phyloP scores from a whole-genome alignment of 1,140 invertebrate species.

The Brachystomella parvula region DNA sequence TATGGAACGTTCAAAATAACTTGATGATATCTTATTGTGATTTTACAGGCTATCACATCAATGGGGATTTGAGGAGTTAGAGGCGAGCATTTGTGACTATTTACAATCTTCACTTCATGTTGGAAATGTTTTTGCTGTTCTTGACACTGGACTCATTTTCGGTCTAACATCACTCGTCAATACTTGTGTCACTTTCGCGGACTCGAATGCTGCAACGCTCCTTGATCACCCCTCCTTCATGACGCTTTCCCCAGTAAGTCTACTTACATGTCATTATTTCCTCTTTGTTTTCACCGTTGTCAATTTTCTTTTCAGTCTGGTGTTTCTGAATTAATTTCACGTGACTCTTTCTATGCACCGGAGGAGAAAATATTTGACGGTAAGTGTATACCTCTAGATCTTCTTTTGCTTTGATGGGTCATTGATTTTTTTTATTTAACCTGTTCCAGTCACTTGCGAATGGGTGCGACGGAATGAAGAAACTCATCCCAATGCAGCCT shows the following conservation, averaged over 20 bases:
- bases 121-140: constrained; percentile 84
- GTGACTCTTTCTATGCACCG: constrained; percentile 91
- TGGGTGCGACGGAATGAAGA: constrained; percentile 75
- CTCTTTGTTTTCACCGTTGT: too few species aligned
- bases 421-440: not conserved
- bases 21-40: constrained; percentile 39
- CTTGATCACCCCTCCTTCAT: constrained; percentile 75
- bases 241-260: constrained; percentile 66
- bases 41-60: constrained; percentile 71
- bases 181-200: constrained; percentile 66
- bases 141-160: constrained; percentile 78
- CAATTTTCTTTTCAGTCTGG: constrained; percentile 53
- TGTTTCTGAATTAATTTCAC: constrained; percentile 69
- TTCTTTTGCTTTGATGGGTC: constrained; percentile 16
- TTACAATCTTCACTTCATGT: constrained; percentile 76
- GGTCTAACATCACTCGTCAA: constrained; percentile 54
- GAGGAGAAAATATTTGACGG: constrained; percentile 92
- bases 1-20: not conserved
- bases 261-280: constrained; percentile 21
- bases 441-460: constrained; percentile 37
- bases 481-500: constrained; percentile 45
- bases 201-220: constrained; percentile 75
- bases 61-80: constrained; percentile 88
- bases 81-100: constrained; percentile 85
- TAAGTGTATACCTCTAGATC: too few species aligned